Conservation (phyloP, 2,113 vertebrate species). For the Smithornis capensis region DNA sequence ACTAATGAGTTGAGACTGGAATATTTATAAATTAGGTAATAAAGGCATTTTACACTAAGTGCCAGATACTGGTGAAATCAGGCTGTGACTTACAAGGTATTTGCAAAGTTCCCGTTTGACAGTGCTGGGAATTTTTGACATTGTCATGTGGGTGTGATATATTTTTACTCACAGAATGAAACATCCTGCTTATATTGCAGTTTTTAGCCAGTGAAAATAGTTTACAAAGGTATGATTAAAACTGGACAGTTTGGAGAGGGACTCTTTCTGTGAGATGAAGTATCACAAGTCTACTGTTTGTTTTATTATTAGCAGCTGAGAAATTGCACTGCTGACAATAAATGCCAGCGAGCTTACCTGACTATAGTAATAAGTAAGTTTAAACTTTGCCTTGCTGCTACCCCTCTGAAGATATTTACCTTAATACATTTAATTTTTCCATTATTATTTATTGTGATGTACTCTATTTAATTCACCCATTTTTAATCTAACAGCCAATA, state of each 20-base stretch:
- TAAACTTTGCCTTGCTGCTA: background rate
- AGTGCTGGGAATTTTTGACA: accelerated
- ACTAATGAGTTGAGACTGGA: background rate
- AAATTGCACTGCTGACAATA: background rate
- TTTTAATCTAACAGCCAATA: background rate
- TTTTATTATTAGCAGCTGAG: background rate
- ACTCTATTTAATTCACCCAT: background rate
- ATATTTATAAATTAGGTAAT: background rate
- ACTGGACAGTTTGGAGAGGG: background rate
- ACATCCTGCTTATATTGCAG: background rate
- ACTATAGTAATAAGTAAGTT: background rate
- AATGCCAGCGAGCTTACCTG: background rate
- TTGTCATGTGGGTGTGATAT: background rate
- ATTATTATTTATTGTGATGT: background rate
- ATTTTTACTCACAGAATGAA: background rate
- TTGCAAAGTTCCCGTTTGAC: background rate
- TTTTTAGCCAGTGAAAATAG: background rate
- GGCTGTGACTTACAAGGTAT: background rate
- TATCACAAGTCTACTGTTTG: background rate
- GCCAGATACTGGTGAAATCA: background rate
- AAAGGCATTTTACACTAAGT: background rate
- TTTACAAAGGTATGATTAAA: background rate
- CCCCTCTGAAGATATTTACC: background rate
- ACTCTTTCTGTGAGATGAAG: background rate
- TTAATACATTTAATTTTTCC: background rate